These are phyloP conservation scores for Phalera bucephala DNA, from an alignment of 2,888 invertebrate species.

Conservation along the genomic window DNA sequence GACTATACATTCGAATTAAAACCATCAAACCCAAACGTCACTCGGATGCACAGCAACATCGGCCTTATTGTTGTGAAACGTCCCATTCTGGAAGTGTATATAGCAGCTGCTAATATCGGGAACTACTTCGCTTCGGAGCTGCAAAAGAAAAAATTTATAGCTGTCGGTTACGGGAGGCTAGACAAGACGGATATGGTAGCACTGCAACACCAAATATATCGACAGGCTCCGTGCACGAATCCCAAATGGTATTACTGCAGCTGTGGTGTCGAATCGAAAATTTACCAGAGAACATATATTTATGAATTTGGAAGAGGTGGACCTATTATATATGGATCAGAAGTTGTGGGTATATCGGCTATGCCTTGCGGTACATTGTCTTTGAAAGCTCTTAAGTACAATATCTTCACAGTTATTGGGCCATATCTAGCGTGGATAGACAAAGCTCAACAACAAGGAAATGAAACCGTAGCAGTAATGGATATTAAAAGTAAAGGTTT, in stretches of 20 bases:
- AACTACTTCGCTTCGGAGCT: constrained; percentile 52
- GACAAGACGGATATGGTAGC: constrained; percentile 24
- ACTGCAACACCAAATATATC: constrained; percentile 50
- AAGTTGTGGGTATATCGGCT: constrained; percentile 52
- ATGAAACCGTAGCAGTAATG: constrained; percentile 2
- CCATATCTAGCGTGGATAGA: constrained; percentile 61
- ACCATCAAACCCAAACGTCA: constrained; percentile 34
- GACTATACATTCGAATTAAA: constrained; percentile 48
- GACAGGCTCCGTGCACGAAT: constrained; percentile 52
- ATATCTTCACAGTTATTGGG: constrained; percentile 58
- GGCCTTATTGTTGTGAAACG: constrained; percentile 48
- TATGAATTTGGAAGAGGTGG: constrained; percentile 57
- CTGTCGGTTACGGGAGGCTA: constrained; percentile 51
- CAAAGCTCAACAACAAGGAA: constrained; percentile 26
- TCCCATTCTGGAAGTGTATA: constrained; percentile 39
- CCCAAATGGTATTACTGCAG: constrained; percentile 65
- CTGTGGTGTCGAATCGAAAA: constrained; percentile 51
- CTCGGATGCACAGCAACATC: constrained; percentile 55
- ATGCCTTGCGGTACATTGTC: constrained; percentile 42
- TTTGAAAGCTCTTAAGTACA: constrained; percentile 39
- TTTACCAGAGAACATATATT: constrained; percentile 30
- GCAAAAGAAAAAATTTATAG: constrained; percentile 36
- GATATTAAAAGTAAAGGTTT: constrained; percentile 5
- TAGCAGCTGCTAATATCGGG: constrained; percentile 41
- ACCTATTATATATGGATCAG: constrained; percentile 43